Conservation (phyloP, 2,797 vertebrate species). For the Eulemur rubriventer region DNA sequence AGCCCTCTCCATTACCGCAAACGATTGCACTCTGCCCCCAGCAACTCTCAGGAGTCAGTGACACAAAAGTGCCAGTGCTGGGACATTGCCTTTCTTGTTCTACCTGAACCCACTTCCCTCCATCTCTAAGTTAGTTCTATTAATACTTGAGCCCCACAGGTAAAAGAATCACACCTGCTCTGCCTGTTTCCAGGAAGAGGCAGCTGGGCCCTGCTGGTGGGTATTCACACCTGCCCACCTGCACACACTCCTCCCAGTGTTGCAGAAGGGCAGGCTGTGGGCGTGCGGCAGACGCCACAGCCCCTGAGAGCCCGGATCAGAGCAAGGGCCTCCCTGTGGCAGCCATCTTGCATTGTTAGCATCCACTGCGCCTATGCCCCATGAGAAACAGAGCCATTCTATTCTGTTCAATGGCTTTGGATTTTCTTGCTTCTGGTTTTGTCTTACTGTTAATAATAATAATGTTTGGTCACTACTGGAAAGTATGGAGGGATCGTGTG, state of each 20-base stretch:
- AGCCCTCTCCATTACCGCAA: not conserved
- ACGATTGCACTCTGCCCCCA: not conserved
- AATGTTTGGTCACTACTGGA: not conserved
- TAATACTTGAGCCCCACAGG: not conserved
- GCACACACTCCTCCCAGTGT: not conserved
- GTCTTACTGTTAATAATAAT: not conserved
- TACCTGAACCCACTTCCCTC: not conserved
- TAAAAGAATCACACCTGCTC: not conserved
- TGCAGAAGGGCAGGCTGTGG: not conserved
- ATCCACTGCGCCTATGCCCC: not conserved
- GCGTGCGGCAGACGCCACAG: fast-evolving
- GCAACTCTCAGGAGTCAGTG: not conserved
- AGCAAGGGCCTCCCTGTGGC: not conserved
- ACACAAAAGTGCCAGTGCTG: not conserved
- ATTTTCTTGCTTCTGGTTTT: not conserved
- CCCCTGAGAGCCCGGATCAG: not conserved
- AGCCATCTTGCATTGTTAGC: not conserved
- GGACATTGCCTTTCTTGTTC: not conserved
- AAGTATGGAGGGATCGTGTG: not conserved
- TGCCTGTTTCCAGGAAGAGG: not conserved
- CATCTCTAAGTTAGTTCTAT: not conserved
- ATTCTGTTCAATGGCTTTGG: not conserved
- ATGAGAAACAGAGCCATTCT: not conserved
- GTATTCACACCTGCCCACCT: not conserved
- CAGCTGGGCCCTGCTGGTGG: not conserved